Percentiles rank a stretch among this genome's conserved stretches.
These are phyloP conservation scores for Daboia siamensis DNA, from an alignment of 2,113 vertebrate species.

Conservation along the genomic window DNA sequence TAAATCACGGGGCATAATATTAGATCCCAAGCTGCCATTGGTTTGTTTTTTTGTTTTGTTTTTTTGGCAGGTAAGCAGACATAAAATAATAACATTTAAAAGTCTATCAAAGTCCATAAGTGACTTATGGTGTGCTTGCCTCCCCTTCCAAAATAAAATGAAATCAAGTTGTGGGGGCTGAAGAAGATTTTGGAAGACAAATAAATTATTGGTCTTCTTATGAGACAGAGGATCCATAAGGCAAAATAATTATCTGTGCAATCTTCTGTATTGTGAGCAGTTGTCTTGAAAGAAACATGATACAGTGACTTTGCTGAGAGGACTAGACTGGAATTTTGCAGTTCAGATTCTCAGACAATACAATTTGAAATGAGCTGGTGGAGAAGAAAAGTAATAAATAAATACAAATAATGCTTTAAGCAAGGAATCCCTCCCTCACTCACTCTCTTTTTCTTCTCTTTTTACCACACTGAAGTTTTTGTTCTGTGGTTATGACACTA, in stretches of 20 bases:
- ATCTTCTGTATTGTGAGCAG: not conserved
- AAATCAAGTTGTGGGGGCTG: not conserved
- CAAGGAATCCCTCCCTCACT: not conserved
- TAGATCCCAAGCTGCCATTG: slow-evolving; percentile 37
- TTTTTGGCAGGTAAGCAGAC: slow-evolving; percentile 56
- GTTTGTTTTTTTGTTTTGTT: slow-evolving; percentile 23
- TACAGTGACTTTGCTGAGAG: not conserved
- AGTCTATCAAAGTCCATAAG: slow-evolving; percentile 15
- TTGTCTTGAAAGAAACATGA: not conserved
- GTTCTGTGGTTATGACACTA: not conserved
- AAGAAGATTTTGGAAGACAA: not conserved
- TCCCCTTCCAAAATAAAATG: not conserved
- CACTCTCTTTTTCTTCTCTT: not conserved
- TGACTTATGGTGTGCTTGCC: not conserved
- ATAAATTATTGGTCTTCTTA: not conserved
- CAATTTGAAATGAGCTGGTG: slow-evolving; percentile 15
- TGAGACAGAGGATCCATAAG: not conserved
- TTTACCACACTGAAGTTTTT: not conserved
- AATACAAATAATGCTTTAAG: not conserved
- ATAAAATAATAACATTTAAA: slow-evolving; percentile 58
- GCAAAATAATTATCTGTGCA: not conserved
- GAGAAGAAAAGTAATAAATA: slow-evolving; percentile 28
- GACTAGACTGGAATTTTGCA: not conserved
- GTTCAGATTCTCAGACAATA: slow-evolving; percentile 1
- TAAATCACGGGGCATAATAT: slow-evolving; percentile 55